These are phyloP conservation scores for Petromus typicus DNA, from an alignment of 2,113 vertebrate species.

Conservation along the genomic window DNA sequence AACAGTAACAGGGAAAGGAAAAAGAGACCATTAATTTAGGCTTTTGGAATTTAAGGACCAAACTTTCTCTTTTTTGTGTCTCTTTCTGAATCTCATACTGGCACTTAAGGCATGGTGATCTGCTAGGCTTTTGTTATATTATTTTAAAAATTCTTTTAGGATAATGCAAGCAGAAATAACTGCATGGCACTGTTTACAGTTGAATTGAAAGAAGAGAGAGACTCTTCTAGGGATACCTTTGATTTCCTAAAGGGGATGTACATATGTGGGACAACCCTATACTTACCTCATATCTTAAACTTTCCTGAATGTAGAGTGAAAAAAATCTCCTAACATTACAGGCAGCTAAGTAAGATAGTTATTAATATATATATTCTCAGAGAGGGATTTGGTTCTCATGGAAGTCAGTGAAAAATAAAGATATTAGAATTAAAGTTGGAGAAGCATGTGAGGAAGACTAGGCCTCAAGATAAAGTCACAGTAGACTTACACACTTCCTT, in stretches of 20 bases:
- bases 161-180: background rate
- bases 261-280: conserved; percentile 28
- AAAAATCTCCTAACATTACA: conserved; percentile 2
- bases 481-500: too few species aligned
- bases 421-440: too few species aligned
- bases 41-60: background rate
- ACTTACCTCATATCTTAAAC: background rate
- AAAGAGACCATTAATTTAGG: background rate
- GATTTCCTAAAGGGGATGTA: background rate
- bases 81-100: background rate
- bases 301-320: conserved; percentile 37
- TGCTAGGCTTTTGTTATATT: background rate
- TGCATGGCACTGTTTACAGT: background rate
- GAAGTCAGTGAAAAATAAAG: too few species aligned
- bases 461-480: too few species aligned
- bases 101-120: background rate
- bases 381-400: too few species aligned
- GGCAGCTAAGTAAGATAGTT: too few species aligned
- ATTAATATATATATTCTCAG: too few species aligned
- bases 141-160: background rate
- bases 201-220: background rate
- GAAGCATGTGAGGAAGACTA: too few species aligned
- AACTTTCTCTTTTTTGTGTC: background rate
- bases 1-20: background rate
- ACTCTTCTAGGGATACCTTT: background rate